A percentile compares a stretch with the other conserved stretches of the same genome.
Conservation (phyloP, 2,888 invertebrate species). For the Venustoraphidia nigricollis region DNA sequence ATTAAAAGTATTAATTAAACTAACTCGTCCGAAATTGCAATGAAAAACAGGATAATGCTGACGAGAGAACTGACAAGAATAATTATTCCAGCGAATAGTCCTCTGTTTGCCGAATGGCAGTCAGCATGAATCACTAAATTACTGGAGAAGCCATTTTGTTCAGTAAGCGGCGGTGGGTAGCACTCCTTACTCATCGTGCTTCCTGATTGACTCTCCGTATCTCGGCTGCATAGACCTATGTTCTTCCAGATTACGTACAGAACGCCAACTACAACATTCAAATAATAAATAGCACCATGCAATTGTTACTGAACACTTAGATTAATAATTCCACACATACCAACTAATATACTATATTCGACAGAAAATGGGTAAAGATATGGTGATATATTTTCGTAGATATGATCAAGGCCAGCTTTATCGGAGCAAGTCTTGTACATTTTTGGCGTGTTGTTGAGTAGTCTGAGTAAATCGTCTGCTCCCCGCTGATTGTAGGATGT, state of each 20-base stretch:
- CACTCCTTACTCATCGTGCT: slow-evolving; percentile 7
- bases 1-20: neutral
- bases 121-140: slow-evolving; percentile 36
- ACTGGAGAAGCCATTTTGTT: slow-evolving; percentile 12
- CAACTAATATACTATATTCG: slow-evolving; percentile 63
- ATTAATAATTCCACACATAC: slow-evolving; percentile 24
- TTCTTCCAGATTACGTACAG: slow-evolving; percentile 61
- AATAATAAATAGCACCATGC: neutral
- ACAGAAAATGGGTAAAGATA: slow-evolving; percentile 70
- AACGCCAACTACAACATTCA: slow-evolving; percentile 40
- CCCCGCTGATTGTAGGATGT: slow-evolving; percentile 20
- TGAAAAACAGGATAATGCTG: slow-evolving; percentile 43
- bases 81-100: slow-evolving; percentile 49
- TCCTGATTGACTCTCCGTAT: slow-evolving; percentile 12
- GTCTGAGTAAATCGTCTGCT: slow-evolving; percentile 20
- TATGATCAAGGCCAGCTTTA: slow-evolving; percentile 29
- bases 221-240: slow-evolving; percentile 40
- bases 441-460: slow-evolving; percentile 14
- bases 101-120: slow-evolving; percentile 62
- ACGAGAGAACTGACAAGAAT: slow-evolving; percentile 38
- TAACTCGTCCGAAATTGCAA: slow-evolving; percentile 35
- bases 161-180: slow-evolving; percentile 8
- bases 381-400: slow-evolving; percentile 48
- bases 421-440: slow-evolving; percentile 29
- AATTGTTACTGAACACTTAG: neutral